Evolutionary conservation across 2,113 vertebrate species (phyloP).

Genomic region (Cathartes aura): DNA sequence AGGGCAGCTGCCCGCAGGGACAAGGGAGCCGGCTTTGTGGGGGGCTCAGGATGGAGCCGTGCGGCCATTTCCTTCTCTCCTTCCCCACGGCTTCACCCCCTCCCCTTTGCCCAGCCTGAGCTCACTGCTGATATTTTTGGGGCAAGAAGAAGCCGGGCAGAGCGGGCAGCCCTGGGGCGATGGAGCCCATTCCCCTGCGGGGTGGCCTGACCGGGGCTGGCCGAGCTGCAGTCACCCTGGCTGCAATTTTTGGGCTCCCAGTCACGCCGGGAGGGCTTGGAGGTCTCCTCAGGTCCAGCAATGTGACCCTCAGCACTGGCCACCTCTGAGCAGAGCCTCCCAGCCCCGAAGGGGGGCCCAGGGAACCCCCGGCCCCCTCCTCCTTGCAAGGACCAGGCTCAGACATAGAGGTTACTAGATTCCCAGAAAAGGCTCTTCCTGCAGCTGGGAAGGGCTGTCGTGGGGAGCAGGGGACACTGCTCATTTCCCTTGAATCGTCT

Average conservation of each 20-base stretch:
- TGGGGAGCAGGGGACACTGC: accelerated
- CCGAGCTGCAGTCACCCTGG: background rate
- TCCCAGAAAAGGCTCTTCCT: background rate
- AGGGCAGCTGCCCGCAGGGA: background rate
- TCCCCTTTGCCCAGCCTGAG: background rate
- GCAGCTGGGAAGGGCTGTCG: background rate
- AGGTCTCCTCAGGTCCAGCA: background rate
- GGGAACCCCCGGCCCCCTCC: accelerated
- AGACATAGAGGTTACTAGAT: accelerated
- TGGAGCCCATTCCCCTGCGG: accelerated
- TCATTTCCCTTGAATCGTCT: accelerated
- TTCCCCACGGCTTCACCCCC: background rate
- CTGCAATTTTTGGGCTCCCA: background rate
- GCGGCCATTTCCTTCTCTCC: background rate
- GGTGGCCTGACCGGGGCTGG: background rate
- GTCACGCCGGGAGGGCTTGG: accelerated
- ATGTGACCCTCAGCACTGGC: too few species aligned
- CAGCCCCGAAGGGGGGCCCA: background rate
- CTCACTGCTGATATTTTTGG: accelerated
- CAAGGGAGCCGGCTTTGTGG: accelerated
- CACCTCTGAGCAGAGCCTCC: background rate
- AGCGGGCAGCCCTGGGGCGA: background rate
- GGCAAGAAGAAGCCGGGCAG: background rate
- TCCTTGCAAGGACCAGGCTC: background rate
- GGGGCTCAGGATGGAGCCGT: background rate